Evolutionary conservation across 2,797 vertebrate species (phyloP).

Genomic region (Myiotriccus ornatus): DNA sequence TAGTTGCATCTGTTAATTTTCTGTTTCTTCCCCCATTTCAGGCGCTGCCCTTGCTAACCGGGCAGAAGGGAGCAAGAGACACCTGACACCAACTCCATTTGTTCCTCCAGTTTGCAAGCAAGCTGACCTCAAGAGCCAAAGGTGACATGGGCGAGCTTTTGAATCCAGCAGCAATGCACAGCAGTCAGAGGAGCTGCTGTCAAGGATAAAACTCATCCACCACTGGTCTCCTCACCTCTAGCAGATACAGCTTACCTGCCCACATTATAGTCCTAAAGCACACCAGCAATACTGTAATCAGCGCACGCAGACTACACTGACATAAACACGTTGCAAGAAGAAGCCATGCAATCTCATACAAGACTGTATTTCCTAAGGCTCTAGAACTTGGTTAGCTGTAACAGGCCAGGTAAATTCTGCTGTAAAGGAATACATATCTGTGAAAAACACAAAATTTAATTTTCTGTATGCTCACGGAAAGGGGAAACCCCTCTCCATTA

Average conservation of each 20-base stretch:
- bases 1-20: neutral
- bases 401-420: neutral
- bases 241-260: neutral
- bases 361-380: neutral
- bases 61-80: neutral
- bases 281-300: neutral
- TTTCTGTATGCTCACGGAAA: neutral
- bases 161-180: neutral
- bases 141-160: accelerated
- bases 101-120: neutral
- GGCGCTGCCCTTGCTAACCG: neutral
- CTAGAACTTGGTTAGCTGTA: neutral
- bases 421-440: neutral
- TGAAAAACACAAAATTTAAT: neutral
- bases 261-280: neutral
- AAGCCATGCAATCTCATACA: no score
- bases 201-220: neutral
- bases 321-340: accelerated
- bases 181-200: neutral
- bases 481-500: neutral
- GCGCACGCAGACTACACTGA: accelerated
- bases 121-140: neutral
- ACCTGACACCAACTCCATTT: neutral
- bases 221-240: neutral
- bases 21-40: neutral